A percentile compares a stretch with the other conserved stretches of the same genome.
Conservation (phyloP, 2,888 invertebrate species). For the Masnerella sp. region DNA sequence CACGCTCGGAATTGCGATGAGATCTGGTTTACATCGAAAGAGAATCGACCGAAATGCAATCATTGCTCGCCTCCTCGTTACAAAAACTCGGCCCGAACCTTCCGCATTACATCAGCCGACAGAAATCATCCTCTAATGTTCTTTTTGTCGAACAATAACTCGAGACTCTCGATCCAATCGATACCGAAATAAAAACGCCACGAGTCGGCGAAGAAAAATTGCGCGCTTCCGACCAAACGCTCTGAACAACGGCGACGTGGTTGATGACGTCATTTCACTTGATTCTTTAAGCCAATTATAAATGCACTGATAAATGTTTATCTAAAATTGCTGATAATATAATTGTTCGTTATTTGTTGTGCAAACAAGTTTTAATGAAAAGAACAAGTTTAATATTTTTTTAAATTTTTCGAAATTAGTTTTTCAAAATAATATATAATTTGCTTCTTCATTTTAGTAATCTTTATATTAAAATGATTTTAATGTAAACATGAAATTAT, state of each 20-base stretch:
- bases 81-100: slow-evolving; percentile 5
- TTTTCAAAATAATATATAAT: no score
- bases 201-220: slow-evolving; percentile 7
- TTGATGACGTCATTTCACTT: no score
- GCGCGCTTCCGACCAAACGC: not conserved
- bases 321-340: no score
- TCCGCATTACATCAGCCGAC: not conserved
- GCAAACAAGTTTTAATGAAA: no score
- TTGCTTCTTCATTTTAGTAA: no score
- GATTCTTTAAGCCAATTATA: no score
- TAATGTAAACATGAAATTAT: no score
- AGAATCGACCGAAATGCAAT: not conserved
- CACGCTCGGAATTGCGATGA: slow-evolving; percentile 27
- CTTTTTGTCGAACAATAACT: not conserved
- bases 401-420: no score
- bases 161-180: not conserved
- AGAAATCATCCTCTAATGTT: not conserved
- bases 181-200: not conserved
- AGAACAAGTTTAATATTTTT: no score
- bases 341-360: no score
- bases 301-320: no score
- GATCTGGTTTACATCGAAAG: slow-evolving; percentile 1
- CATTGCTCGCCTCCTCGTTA: not conserved
- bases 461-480: no score
- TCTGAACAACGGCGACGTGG: not conserved